These are phyloP conservation scores for Tyrophagus putrescentiae DNA, from an alignment of 1,140 invertebrate genomes.

Conservation along the genomic window DNA sequence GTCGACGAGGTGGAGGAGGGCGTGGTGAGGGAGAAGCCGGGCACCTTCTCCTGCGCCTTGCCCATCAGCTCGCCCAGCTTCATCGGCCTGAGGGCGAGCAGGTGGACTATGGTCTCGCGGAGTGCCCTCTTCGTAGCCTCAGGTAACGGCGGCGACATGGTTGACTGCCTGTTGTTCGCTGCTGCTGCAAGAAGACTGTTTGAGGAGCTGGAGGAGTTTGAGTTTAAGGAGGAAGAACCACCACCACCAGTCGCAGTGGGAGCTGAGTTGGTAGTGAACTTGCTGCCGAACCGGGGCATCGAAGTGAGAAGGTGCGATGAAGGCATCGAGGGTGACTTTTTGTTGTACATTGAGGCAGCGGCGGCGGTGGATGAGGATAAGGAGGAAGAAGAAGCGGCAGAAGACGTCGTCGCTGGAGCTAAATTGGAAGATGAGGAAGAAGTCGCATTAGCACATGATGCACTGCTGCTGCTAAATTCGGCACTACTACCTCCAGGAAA, in stretches of 20 bases:
- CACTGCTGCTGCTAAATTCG: no score
- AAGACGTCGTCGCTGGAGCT: slow-evolving; percentile 4
- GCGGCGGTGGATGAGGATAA: background rate
- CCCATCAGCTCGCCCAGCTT: slow-evolving; percentile 76
- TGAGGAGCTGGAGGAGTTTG: background rate
- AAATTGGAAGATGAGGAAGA: slow-evolving; percentile 27
- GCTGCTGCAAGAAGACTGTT: background rate
- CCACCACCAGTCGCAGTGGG: background rate
- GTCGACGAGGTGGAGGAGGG: background rate
- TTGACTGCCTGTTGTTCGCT: no score
- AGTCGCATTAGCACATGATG: slow-evolving; percentile 24
- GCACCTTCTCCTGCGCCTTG: slow-evolving; percentile 47
- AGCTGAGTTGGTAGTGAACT: slow-evolving; percentile 8
- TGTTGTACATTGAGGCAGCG: slow-evolving; percentile 17
- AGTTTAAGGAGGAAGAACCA: no score
- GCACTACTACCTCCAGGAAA: no score
- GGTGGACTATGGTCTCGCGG: slow-evolving; percentile 73
- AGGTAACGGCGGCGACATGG: background rate
- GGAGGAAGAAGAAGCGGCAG: background rate
- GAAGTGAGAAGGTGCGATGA: background rate
- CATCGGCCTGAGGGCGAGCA: slow-evolving; percentile 73
- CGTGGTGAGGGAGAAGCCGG: background rate
- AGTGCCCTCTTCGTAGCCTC: slow-evolving; percentile 20
- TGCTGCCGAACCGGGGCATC: slow-evolving; percentile 14
- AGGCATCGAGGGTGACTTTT: slow-evolving; percentile 28